Conservation (phyloP, 2,888 invertebrate species). For the Antheraea assamensis region DNA sequence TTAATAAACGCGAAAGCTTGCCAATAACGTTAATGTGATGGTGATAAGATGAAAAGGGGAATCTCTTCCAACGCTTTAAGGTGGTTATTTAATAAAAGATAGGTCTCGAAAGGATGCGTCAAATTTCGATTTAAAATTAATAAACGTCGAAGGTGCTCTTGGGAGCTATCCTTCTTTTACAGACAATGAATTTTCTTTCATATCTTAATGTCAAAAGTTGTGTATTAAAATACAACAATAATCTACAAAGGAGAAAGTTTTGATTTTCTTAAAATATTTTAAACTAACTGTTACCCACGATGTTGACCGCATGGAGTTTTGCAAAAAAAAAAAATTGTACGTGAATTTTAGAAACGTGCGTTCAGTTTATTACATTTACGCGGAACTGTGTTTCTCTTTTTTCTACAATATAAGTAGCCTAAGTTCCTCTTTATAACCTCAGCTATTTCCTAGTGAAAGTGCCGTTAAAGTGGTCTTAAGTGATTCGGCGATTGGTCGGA, state of each 20-base stretch:
- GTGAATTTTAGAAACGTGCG: no score
- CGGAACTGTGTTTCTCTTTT: no score
- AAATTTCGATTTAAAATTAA: neutral
- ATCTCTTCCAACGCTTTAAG: neutral
- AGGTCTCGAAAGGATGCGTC: neutral
- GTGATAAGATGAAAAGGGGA: neutral
- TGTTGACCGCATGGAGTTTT: no score
- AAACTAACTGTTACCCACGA: neutral
- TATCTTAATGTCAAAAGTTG: neutral
- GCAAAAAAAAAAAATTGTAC: no score
- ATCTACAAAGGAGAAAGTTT: neutral
- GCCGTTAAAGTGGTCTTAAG: no score
- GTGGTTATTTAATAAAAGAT: neutral
- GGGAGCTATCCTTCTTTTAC: neutral
- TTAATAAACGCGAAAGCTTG: slow-evolving; percentile 11
- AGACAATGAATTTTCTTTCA: neutral
- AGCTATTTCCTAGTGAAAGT: no score
- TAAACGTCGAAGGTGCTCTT: neutral
- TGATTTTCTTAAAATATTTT: neutral
- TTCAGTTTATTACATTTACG: no score
- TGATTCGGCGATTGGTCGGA: no score
- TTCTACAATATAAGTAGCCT: no score
- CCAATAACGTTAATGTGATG: neutral
- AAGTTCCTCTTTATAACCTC: no score
- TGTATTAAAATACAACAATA: neutral